These are phyloP conservation scores for Ophion ellenae DNA, from an alignment of 2,888 invertebrate genomes.

Conservation along the genomic window DNA sequence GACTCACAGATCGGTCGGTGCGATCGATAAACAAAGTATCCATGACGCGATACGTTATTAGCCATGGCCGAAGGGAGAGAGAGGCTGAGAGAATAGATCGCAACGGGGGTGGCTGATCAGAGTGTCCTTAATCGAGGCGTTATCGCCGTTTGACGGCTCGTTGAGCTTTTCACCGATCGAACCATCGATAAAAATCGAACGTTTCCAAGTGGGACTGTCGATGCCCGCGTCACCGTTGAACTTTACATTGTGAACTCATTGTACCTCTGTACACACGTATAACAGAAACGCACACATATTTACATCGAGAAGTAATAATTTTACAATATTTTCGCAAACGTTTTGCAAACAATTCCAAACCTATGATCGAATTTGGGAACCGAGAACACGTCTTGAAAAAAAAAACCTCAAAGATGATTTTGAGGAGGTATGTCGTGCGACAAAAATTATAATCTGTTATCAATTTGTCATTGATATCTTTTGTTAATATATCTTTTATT, in stretches of 20 bases:
- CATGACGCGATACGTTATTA: conserved; percentile 27
- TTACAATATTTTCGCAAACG: neutral
- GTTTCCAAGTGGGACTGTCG: conserved; percentile 55
- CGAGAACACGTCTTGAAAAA: too few relatives aligned
- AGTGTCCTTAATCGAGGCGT: conserved; percentile 61
- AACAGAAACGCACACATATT: neutral
- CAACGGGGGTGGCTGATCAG: conserved; percentile 28
- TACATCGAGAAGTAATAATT: neutral
- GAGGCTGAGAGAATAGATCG: neutral
- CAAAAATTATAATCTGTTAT: conserved; percentile 15
- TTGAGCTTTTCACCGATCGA: conserved; percentile 65
- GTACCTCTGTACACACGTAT: conserved; percentile 8
- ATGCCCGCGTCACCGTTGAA: conserved; percentile 39
- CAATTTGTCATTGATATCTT: neutral
- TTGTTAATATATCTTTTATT: neutral
- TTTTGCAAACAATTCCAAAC: conserved; percentile 21
- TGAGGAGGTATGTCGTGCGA: neutral
- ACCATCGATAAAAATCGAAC: conserved; percentile 55
- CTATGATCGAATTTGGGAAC: neutral
- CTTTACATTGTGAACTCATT: conserved; percentile 40
- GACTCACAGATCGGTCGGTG: conserved; percentile 7
- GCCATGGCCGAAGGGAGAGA: conserved; percentile 14
- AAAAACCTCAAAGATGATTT: neutral
- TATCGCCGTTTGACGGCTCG: conserved; percentile 63
- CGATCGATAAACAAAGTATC: conserved; percentile 35